Evolutionary conservation across 1,140 invertebrate genomes (phyloP).

Genomic region (Frieseomelitta varia): DNA sequence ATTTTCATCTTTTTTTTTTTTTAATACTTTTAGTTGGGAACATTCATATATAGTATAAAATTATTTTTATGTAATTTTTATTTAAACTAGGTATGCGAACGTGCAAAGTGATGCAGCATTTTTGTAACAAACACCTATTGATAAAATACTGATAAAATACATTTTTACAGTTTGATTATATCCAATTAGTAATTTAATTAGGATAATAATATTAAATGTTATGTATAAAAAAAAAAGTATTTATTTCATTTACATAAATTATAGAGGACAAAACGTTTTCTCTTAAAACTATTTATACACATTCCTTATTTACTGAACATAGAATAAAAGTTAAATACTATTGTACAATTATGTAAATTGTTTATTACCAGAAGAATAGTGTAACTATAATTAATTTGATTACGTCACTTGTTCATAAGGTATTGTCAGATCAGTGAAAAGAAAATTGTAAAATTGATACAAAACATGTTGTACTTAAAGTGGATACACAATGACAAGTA

Average conservation of each 20-base stretch:
- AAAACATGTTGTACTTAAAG: constrained; percentile 43
- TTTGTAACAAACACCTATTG: background rate
- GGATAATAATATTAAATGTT: background rate
- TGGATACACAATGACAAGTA: constrained; percentile 40
- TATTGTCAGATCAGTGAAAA: constrained; percentile 42
- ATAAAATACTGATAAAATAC: background rate
- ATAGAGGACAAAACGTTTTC: constrained; percentile 26
- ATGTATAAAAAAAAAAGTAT: constrained; percentile 40
- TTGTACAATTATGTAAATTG: constrained; percentile 63
- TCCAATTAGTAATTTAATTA: too few species aligned
- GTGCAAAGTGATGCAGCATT: background rate
- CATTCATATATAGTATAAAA: background rate
- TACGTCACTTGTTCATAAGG: background rate
- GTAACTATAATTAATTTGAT: constrained; percentile 41
- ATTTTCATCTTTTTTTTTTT: background rate
- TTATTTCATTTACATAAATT: constrained; percentile 49
- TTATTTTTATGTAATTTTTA: background rate
- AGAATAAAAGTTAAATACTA: constrained; percentile 71
- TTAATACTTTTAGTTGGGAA: background rate
- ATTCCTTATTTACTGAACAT: constrained; percentile 33
- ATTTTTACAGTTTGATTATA: background rate
- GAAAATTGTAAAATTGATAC: constrained; percentile 32
- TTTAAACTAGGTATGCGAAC: background rate
- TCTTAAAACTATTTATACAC: constrained; percentile 43
- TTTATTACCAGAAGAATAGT: constrained; percentile 60